phyloP scores from a whole-genome alignment of 2,797 vertebrate species.

The Darevskia mixta region DNA sequence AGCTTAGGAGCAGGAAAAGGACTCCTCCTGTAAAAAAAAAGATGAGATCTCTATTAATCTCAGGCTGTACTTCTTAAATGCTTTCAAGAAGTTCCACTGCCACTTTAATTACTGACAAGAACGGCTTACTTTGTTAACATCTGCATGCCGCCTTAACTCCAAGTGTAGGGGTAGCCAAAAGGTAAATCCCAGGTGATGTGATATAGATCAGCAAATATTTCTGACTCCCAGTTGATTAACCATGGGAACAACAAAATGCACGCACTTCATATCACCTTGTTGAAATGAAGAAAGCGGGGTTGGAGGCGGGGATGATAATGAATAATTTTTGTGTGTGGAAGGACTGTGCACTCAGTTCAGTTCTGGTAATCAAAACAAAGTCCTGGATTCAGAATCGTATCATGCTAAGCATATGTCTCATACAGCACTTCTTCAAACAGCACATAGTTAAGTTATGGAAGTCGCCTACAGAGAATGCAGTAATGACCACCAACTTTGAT shows the following conservation, averaged over 20 bases:
- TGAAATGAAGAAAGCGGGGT: neutral
- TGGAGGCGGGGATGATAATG: neutral
- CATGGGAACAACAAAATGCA: neutral
- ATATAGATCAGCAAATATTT: neutral
- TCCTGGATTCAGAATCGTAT: neutral
- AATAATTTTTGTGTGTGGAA: neutral
- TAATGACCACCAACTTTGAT: no score
- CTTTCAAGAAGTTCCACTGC: neutral
- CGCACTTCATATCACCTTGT: fast-evolving
- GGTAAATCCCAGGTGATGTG: neutral
- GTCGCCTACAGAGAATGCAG: no score
- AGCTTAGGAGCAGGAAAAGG: constrained; percentile 52
- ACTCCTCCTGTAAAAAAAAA: constrained; percentile 67
- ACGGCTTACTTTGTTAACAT: neutral
- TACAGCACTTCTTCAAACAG: neutral
- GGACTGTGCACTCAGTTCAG: neutral
- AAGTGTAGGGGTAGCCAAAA: neutral
- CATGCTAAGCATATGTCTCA: neutral
- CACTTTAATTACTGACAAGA: neutral
- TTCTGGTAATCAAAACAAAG: neutral
- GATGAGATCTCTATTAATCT: constrained; percentile 52
- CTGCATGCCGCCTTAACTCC: neutral
- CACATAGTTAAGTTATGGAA: no score
- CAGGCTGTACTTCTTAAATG: neutral
- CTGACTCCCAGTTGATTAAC: neutral